These are phyloP conservation scores for Myrmecophaga tridactyla DNA, from an alignment of 2,113 vertebrate genomes.

Conservation along the genomic window DNA sequence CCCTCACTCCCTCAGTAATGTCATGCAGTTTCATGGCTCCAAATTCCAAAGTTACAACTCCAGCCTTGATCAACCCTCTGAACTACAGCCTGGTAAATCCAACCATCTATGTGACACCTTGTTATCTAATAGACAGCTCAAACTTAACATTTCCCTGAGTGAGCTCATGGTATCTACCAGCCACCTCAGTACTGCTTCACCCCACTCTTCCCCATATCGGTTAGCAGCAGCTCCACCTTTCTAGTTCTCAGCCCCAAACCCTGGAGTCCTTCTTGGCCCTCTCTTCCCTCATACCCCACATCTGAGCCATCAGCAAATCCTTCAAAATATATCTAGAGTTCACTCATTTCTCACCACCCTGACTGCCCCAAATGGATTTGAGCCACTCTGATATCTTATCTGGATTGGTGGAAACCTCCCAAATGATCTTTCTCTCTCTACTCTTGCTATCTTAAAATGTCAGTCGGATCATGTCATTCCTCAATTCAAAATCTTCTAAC, in stretches of 20 bases:
- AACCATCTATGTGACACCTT: neutral
- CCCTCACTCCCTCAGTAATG: neutral
- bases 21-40: neutral
- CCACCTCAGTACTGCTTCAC: accelerated
- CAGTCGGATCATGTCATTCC: neutral
- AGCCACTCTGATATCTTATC: neutral
- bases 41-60: neutral
- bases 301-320: neutral
- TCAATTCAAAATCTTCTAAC: too few relatives aligned
- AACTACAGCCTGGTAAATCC: neutral
- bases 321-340: neutral
- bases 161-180: neutral
- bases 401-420: neutral
- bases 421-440: neutral
- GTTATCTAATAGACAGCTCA: neutral
- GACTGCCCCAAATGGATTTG: neutral
- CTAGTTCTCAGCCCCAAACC: neutral
- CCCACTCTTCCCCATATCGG: neutral
- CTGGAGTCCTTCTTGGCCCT: neutral
- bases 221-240: neutral
- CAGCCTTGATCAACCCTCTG: neutral
- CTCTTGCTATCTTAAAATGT: neutral
- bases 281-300: neutral
- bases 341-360: neutral
- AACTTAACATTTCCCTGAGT: too few relatives aligned